Evolutionary conservation across 2,888 invertebrate genomes (phyloP).

Genomic region (Tricholauxania praeusta): DNA sequence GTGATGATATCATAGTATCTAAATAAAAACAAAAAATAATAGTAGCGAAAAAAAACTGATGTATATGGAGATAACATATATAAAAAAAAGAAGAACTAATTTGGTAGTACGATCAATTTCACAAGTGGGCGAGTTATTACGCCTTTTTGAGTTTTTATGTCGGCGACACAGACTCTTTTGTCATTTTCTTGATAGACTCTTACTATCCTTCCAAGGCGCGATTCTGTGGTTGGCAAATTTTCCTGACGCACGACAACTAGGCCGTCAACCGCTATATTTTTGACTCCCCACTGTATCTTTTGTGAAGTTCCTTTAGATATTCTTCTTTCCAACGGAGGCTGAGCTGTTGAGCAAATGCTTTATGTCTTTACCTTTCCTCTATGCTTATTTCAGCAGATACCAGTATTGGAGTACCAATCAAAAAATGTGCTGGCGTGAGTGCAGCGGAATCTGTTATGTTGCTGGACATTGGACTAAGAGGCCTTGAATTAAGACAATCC

Average conservation of each 20-base stretch:
- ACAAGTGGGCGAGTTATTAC: slow-evolving; percentile 22
- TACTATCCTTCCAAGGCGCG: slow-evolving; percentile 9
- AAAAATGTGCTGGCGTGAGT: slow-evolving; percentile 3
- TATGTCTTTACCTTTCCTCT: too few relatives aligned
- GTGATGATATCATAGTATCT: too few relatives aligned
- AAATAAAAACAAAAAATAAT: too few relatives aligned
- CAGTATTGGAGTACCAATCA: too few relatives aligned
- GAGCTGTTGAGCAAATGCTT: too few relatives aligned
- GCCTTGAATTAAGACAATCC: slow-evolving; percentile 4
- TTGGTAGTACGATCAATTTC: slow-evolving; percentile 14
- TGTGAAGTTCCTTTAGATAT: too few relatives aligned
- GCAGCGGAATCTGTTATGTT: neutral
- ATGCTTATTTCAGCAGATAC: too few relatives aligned
- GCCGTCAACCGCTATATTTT: neutral
- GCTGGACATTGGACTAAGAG: slow-evolving; percentile 7
- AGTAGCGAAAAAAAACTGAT: too few relatives aligned
- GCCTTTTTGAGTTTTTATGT: slow-evolving; percentile 19
- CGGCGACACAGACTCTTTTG: slow-evolving; percentile 19
- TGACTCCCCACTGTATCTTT: too few relatives aligned
- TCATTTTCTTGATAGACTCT: slow-evolving; percentile 11
- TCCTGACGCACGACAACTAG: neutral
- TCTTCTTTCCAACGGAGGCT: too few relatives aligned
- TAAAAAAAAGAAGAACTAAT: neutral
- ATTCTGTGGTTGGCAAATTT: slow-evolving; percentile 18
- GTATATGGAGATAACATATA: too few relatives aligned